Base-by-base conservation (phyloP, 2,113 vertebrate species). In the Callospermophilus lateralis region DNA sequence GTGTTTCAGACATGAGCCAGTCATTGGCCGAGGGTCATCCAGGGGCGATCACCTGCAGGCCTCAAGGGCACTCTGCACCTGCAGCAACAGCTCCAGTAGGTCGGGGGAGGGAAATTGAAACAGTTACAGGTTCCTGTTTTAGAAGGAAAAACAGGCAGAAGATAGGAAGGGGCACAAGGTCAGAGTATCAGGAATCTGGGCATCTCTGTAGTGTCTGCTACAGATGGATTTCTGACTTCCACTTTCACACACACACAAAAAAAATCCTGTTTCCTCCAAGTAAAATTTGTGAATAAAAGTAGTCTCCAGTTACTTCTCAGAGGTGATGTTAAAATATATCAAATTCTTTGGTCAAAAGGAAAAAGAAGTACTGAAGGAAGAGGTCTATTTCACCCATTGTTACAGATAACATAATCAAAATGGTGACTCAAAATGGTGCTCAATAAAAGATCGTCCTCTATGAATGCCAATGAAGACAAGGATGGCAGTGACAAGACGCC, bases 401-500 rank as follows among this genome's bases (percentile, higher is more conserved):
- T 68, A 28, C 90, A 28, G 37, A 68, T 53, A 88, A 87, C 70
- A 34, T 30, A 20, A 73, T 34, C 30, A 15, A 28, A 28, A 37
- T 4, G 24, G 9, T 8, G 8, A 39, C 61, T 68, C 37, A 74
- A 77, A 86, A 51, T 8, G 39, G 58, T 26, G 58, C 0, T 19
- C 78, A 39, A 0, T 48, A 39, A 30, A 30, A 1, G 39, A 8
- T 6, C 12, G 0, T 39, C 19, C 45, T 77, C 34, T 32, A 34
- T 51, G 81, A 1, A 1, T 3, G 12, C 32, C 9, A 8, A 30
- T 4, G 34, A 61, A 20, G 10, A 24, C 22, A 12, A 48, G 72
- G 87, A 67, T 42, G 6, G 11, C 0, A 4, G 39, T 2, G 91
- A 32, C 4, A 0, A 12, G 72, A 13, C 37, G 1, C 30, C 0